Percentiles rank a stretch among this genome's conserved stretches.
phyloP scores from a whole-genome alignment of 2,113 vertebrate genomes.

The Mastomys coucha region DNA sequence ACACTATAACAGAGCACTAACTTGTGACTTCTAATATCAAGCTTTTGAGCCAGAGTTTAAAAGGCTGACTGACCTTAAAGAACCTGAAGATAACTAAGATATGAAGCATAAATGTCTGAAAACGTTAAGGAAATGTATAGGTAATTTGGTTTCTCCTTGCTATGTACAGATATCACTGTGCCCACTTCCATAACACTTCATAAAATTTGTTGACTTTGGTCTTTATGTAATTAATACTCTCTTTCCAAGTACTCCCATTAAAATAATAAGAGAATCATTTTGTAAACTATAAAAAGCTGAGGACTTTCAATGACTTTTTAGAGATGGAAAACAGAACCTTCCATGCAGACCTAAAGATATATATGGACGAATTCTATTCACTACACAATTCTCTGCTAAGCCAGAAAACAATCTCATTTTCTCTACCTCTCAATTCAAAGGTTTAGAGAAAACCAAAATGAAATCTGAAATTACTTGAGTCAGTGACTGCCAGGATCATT shows the following conservation, averaged over 20 bases:
- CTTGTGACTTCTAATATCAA: not conserved
- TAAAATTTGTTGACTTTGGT: not conserved
- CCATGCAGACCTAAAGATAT: not conserved
- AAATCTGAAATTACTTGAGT: constrained; percentile 30
- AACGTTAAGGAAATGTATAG: not conserved
- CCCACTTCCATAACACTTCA: not conserved
- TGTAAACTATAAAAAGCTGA: constrained; percentile 7
- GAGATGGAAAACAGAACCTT: not conserved
- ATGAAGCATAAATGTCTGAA: not conserved
- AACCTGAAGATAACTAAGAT: not conserved
- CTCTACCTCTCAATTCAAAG: not conserved
- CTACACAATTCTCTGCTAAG: not conserved
- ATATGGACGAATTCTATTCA: not conserved
- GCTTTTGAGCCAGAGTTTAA: not conserved
- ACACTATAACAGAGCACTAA: not conserved
- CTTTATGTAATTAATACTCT: not conserved
- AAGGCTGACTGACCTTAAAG: not conserved
- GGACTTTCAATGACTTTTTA: not conserved
- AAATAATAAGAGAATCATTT: not conserved
- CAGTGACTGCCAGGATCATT: not conserved
- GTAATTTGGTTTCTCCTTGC: not conserved
- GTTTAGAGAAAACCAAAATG: not conserved
- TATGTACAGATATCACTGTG: not conserved
- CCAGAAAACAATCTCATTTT: not conserved
- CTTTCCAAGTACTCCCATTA: not conserved